Conservation (phyloP, 2,113 vertebrate species). For the Alexandromys fortis region DNA sequence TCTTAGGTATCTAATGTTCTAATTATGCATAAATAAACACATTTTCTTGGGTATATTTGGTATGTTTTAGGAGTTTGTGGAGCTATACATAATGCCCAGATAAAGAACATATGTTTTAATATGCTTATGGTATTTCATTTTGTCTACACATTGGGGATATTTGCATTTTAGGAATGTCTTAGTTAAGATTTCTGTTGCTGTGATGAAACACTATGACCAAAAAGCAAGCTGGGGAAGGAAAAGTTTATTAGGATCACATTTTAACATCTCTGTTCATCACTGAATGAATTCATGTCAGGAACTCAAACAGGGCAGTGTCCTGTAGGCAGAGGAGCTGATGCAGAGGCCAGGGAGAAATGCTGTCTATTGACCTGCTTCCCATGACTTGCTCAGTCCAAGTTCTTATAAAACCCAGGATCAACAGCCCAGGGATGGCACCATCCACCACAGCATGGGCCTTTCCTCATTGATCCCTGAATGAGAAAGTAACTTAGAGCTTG, state of each 20-base stretch:
- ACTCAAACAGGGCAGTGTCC: not conserved
- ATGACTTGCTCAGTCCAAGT: not conserved
- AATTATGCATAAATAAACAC: not conserved
- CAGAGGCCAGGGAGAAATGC: not conserved
- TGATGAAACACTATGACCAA: not conserved
- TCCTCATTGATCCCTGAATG: not conserved
- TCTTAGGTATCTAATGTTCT: not conserved
- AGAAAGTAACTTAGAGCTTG: not conserved
- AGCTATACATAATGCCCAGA: not conserved
- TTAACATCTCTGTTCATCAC: not conserved
- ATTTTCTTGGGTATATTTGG: not conserved
- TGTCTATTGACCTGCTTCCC: not conserved
- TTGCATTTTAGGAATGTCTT: conserved; percentile 25
- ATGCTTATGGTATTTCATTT: not conserved
- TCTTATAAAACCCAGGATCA: not conserved
- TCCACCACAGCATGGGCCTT: not conserved
- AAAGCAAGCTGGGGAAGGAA: not conserved
- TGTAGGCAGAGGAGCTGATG: not conserved
- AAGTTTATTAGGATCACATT: not conserved
- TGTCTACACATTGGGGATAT: not conserved
- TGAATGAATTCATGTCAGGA: not conserved
- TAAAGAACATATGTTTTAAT: not conserved
- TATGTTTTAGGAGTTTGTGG: not conserved
- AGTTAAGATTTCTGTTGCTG: not conserved
- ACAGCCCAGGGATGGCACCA: not conserved